Evolutionary conservation across 1,140 invertebrate species (phyloP).

Genomic region (Ectropis grisescens): DNA sequence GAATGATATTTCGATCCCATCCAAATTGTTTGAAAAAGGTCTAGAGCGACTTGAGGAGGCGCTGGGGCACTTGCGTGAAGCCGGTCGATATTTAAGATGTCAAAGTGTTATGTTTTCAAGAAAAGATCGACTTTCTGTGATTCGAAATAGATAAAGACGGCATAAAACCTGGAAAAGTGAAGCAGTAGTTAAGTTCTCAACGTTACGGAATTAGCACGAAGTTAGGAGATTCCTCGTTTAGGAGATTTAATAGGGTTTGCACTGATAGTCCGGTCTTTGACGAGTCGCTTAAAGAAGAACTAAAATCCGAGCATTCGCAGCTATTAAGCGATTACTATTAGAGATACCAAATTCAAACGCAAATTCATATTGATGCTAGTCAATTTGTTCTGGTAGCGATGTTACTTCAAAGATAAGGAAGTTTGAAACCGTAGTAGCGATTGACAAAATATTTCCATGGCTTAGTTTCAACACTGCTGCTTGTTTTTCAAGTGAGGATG

Average conservation of each 20-base stretch:
- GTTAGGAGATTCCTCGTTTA: no score
- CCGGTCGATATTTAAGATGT: slow-evolving; percentile 23
- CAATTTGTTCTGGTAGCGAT: slow-evolving; percentile 17
- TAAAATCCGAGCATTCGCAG: slow-evolving; percentile 2
- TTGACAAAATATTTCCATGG: no score
- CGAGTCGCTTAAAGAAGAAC: slow-evolving; percentile 24
- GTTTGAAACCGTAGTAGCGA: no score
- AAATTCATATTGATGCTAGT: slow-evolving; percentile 21
- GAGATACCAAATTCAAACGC: slow-evolving; percentile 8
- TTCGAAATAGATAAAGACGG: slow-evolving; percentile 21
- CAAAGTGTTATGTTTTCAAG: slow-evolving; percentile 28
- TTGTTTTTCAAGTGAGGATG: no score
- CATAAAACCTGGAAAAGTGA: slow-evolving; percentile 32
- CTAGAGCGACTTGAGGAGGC: slow-evolving; percentile 8
- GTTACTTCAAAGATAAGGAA: no score
- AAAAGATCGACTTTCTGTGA: slow-evolving; percentile 24
- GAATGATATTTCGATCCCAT: slow-evolving; percentile 11
- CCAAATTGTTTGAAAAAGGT: slow-evolving; percentile 4
- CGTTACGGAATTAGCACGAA: no score
- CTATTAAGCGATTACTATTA: neutral
- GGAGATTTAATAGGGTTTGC: slow-evolving; percentile 34
- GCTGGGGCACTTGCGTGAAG: slow-evolving; percentile 1
- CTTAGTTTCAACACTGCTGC: no score
- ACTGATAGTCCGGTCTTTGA: slow-evolving; percentile 20
- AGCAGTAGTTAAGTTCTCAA: slow-evolving; percentile 26